These are phyloP conservation scores for Lepus europaeus DNA, from an alignment of 2,113 vertebrate species.

Conservation along the genomic window DNA sequence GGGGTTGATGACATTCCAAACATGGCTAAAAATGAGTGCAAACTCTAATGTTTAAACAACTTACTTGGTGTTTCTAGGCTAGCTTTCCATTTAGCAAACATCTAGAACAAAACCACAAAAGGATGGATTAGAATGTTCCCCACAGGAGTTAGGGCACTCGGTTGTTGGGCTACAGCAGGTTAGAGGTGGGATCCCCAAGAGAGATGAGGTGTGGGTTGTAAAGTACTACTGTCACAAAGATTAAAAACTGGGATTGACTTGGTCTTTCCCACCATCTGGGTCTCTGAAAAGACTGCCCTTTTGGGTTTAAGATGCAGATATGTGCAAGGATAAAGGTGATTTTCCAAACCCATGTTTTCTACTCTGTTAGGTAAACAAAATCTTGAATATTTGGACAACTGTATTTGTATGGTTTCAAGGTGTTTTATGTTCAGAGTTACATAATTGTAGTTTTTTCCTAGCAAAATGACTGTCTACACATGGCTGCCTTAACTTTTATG, in stretches of 20 bases:
- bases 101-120: not conserved
- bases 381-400: not conserved
- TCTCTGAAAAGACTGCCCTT: not conserved
- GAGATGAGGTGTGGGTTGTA: not conserved
- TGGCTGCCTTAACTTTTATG: not conserved
- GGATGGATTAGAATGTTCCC: not conserved
- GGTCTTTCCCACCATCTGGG: not conserved
- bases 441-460: conserved; percentile 28
- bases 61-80: conserved; percentile 65
- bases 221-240: not conserved
- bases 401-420: conserved; percentile 14
- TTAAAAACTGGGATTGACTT: not conserved
- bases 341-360: not conserved
- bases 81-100: conserved; percentile 63
- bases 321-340: not conserved
- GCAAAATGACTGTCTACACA: conserved; percentile 11
- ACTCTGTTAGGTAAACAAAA: not conserved
- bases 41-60: conserved; percentile 68
- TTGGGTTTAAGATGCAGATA: conserved; percentile 2
- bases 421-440: conserved; percentile 36
- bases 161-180: not conserved
- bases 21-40: conserved; percentile 77
- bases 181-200: not conserved
- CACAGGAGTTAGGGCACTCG: not conserved
- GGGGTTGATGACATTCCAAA: conserved; percentile 75